phyloP scores from a whole-genome alignment of 2,888 invertebrate genomes.

The Polymixis lichenea region DNA sequence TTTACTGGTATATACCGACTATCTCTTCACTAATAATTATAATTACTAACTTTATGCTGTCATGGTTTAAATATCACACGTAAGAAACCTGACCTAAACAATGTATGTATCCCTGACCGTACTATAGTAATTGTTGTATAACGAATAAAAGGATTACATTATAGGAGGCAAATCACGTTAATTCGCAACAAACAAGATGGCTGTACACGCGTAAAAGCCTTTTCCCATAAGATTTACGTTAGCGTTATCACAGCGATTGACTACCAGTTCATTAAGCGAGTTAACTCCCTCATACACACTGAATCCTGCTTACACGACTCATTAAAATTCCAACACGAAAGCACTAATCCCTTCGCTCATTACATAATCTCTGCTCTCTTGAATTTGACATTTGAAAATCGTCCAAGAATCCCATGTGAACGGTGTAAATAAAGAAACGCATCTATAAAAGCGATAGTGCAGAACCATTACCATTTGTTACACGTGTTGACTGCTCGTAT shows the following conservation, averaged over 20 bases:
- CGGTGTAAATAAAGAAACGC: constrained; percentile 47
- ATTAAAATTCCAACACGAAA: constrained; percentile 54
- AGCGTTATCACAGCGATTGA: constrained; percentile 41
- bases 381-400: constrained; percentile 56
- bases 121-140: too few species aligned
- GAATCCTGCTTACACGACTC: constrained; percentile 38
- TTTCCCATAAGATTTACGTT: constrained; percentile 49
- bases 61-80: not conserved
- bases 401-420: constrained; percentile 25
- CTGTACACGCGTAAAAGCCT: constrained; percentile 25
- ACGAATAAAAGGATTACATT: constrained; percentile 8
- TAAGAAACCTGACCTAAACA: not conserved
- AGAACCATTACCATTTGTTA: constrained; percentile 63
- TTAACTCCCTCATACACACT: constrained; percentile 27
- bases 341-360: constrained; percentile 32
- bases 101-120: not conserved
- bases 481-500: constrained; percentile 58
- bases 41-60: not conserved
- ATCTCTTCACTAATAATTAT: not conserved
- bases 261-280: constrained; percentile 35
- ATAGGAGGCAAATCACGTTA: constrained; percentile 14
- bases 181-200: constrained; percentile 33
- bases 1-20: not conserved
- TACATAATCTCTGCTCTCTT: constrained; percentile 40
- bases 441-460: constrained; percentile 54